Evolutionary conservation across 1,140 invertebrate genomes (phyloP).

Genomic region (Micrasema minimum): DNA sequence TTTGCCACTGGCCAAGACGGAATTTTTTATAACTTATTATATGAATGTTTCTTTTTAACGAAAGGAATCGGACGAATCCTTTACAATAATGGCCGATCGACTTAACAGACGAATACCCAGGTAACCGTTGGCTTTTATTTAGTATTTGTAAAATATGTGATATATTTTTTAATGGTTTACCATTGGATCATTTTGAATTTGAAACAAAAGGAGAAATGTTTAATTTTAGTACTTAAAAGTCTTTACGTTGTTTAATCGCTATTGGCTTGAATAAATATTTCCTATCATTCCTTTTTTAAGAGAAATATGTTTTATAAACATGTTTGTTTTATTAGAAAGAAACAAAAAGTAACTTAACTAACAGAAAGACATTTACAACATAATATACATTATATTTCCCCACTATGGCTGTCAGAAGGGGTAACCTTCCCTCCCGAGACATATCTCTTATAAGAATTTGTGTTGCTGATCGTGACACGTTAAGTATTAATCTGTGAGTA

Average conservation of each 20-base stretch:
- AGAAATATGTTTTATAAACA: slow-evolving; percentile 4
- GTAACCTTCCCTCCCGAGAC: slow-evolving; percentile 1
- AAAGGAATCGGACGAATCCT: too few relatives aligned
- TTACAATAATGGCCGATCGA: too few relatives aligned
- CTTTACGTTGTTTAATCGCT: background rate
- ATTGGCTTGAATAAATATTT: slow-evolving; percentile 9
- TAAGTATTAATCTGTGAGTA: slow-evolving; percentile 33
- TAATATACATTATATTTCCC: too few relatives aligned
- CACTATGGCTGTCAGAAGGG: too few relatives aligned
- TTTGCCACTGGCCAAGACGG: too few relatives aligned
- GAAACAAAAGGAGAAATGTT: slow-evolving; percentile 6
- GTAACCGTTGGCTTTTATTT: slow-evolving; percentile 19
- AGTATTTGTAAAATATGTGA: slow-evolving; percentile 32
- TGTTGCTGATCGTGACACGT: background rate
- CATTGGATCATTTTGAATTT: background rate
- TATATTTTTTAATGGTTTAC: slow-evolving; percentile 33
- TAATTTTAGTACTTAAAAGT: background rate
- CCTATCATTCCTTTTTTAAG: slow-evolving; percentile 4
- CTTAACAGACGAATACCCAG: background rate
- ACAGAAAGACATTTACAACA: too few relatives aligned
- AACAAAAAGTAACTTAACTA: too few relatives aligned
- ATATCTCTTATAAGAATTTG: slow-evolving; percentile 6
- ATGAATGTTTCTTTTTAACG: too few relatives aligned
- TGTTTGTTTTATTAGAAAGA: background rate
- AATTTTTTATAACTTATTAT: too few relatives aligned